A percentile compares a stretch with the other conserved stretches of the same genome.
Evolutionary conservation across 2,797 vertebrate genomes (phyloP).

Genomic region (Luscinia luscinia): DNA sequence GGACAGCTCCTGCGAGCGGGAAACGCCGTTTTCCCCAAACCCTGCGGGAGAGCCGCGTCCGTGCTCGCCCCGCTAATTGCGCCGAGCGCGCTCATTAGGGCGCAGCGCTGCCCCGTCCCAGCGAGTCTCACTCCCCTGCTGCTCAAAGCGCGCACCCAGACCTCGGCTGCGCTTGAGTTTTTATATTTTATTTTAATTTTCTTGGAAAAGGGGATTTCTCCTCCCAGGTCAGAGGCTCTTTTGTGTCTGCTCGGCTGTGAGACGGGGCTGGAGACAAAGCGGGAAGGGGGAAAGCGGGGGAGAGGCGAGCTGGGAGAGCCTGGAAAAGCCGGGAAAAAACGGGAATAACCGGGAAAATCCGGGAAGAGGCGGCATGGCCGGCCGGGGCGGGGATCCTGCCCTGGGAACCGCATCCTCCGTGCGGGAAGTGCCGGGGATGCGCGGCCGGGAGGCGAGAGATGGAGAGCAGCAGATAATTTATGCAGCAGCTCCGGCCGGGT

Average conservation of each 20-base stretch:
- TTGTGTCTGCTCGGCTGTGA: slow-evolving; percentile 51
- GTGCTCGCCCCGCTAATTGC: not conserved
- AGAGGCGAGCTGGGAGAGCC: not conserved
- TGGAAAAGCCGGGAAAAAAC: not conserved
- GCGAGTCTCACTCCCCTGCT: not conserved
- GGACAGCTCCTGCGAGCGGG: not conserved
- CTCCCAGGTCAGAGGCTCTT: slow-evolving; percentile 49
- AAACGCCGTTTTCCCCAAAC: not conserved
- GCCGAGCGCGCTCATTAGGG: not conserved
- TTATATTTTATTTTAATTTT: too few relatives aligned
- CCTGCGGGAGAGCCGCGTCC: not conserved
- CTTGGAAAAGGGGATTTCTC: not conserved
- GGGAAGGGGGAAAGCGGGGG: not conserved
- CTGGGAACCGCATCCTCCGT: not conserved
- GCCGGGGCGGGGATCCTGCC: not conserved
- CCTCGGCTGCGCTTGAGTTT: not conserved
- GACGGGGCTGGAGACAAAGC: slow-evolving; percentile 44
- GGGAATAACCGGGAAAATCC: not conserved
- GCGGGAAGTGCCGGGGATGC: not conserved
- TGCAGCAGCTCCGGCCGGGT: slow-evolving; percentile 70
- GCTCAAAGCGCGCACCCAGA: not conserved
- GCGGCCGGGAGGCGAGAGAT: slow-evolving; percentile 43
- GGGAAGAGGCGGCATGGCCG: not conserved
- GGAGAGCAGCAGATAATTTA: slow-evolving; percentile 63
- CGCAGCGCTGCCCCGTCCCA: not conserved